These are phyloP conservation scores for Gymnothorax javanicus DNA, from an alignment of 2,797 vertebrate species.

Conservation along the genomic window DNA sequence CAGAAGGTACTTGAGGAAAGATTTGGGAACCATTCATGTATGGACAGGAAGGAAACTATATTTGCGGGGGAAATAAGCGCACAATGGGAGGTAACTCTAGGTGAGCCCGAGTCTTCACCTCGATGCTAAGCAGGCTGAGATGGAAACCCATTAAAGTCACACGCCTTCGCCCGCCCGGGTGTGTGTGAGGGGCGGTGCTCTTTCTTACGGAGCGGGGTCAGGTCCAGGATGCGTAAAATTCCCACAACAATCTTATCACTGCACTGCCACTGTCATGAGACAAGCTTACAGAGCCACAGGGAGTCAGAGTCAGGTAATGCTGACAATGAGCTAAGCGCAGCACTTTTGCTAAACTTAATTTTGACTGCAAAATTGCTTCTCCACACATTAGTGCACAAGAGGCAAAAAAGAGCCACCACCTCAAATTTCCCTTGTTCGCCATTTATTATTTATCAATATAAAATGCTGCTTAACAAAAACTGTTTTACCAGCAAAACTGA, in stretches of 20 bases:
- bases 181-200: not conserved
- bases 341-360: not conserved
- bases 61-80: not conserved
- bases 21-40: too few relatives aligned
- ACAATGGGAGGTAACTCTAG: not conserved
- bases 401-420: not conserved
- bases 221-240: not conserved
- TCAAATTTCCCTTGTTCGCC: not conserved
- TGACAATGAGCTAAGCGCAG: not conserved
- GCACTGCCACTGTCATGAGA: not conserved
- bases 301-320: not conserved
- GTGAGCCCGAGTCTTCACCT: not conserved
- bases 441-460: constrained; percentile 2
- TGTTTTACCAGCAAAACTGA: not conserved
- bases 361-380: not conserved
- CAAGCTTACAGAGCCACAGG: not conserved
- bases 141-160: not conserved
- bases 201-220: not conserved
- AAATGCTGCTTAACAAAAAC: not conserved
- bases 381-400: not conserved
- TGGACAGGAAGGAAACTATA: too few relatives aligned
- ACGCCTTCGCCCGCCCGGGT: not conserved
- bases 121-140: not conserved
- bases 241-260: not conserved
- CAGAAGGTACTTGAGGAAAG: too few relatives aligned